Conservation (phyloP, 1,140 invertebrate species). For the Drosophila punjabiensis region DNA sequence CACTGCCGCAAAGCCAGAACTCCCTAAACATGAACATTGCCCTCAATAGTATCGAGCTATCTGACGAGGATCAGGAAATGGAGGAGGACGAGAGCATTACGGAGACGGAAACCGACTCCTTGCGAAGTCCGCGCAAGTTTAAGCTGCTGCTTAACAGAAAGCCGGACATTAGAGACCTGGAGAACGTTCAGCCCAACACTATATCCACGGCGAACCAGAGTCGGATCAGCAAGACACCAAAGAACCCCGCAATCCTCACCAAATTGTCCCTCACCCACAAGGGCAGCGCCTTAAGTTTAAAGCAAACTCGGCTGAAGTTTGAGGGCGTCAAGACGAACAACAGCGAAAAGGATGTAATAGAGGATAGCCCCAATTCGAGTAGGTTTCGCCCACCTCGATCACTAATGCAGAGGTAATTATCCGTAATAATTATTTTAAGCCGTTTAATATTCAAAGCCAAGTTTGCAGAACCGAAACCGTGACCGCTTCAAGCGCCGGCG, state of each 20-base stretch:
- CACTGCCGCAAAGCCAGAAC: constrained; percentile 55
- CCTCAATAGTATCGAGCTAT: constrained; percentile 55
- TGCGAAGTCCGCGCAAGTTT: constrained; percentile 55
- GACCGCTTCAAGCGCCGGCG: constrained; percentile 35
- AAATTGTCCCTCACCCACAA: constrained; percentile 60
- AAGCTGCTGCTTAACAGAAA: constrained; percentile 27
- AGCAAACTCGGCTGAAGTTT: constrained; percentile 66
- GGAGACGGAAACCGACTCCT: constrained; percentile 46
- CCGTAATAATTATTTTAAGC: neutral
- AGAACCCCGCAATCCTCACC: constrained; percentile 28
- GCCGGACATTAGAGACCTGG: constrained; percentile 31
- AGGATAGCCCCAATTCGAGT: constrained; percentile 64
- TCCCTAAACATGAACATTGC: constrained; percentile 77
- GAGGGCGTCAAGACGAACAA: constrained; percentile 19
- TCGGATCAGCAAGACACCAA: constrained; percentile 55
- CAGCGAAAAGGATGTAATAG: constrained; percentile 64
- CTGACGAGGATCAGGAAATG: constrained; percentile 47
- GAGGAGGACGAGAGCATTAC: constrained; percentile 64
- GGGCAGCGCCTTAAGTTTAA: constrained; percentile 37
- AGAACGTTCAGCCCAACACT: constrained; percentile 52
- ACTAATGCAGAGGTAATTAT: constrained; percentile 56
- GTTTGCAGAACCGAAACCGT: constrained; percentile 63
- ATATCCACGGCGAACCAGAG: neutral
- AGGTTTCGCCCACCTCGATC: constrained; percentile 52
- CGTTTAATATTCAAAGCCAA: constrained; percentile 35